These are phyloP conservation scores for Rhodeus uyekii DNA, from an alignment of 2,797 vertebrate genomes.

Conservation along the genomic window DNA sequence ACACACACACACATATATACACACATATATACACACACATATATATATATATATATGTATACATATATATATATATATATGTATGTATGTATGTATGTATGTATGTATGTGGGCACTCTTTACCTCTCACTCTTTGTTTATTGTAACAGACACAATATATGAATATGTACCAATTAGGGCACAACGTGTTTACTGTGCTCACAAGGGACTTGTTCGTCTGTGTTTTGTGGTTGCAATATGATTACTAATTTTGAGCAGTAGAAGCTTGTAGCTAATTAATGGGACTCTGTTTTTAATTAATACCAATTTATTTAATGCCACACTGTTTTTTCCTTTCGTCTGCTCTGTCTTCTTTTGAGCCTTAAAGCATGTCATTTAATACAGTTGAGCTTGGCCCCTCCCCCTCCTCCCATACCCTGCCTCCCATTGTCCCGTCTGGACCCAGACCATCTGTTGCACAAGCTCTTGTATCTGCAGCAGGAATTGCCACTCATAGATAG, in stretches of 20 bases:
- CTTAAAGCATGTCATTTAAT: slow-evolving; percentile 61
- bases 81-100: no score
- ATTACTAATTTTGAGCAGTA: not conserved
- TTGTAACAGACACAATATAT: not conserved
- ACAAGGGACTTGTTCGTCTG: not conserved
- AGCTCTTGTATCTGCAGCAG: slow-evolving; percentile 4
- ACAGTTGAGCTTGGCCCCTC: slow-evolving; percentile 53
- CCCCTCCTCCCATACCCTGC: not conserved
- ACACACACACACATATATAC: no score
- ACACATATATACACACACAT: no score
- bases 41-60: no score
- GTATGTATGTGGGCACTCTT: no score
- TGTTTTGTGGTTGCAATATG: not conserved
- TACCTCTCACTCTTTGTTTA: no score
- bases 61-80: no score
- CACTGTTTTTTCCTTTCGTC: not conserved
- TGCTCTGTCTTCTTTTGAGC: slow-evolving; percentile 24
- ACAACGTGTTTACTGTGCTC: not conserved
- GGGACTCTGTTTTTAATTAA: no score
- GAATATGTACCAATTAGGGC: not conserved
- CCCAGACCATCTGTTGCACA: slow-evolving; percentile 60
- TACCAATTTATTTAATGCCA: no score
- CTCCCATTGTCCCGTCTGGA: slow-evolving; percentile 41
- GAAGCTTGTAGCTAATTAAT: slow-evolving; percentile 8
- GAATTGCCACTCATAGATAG: not conserved